A percentile compares a stretch with the other conserved stretches of the same genome.
Evolutionary conservation across 35 echinoderm and acorn worm species (phyloP).

Genomic region (Acanthaster planci): DNA sequence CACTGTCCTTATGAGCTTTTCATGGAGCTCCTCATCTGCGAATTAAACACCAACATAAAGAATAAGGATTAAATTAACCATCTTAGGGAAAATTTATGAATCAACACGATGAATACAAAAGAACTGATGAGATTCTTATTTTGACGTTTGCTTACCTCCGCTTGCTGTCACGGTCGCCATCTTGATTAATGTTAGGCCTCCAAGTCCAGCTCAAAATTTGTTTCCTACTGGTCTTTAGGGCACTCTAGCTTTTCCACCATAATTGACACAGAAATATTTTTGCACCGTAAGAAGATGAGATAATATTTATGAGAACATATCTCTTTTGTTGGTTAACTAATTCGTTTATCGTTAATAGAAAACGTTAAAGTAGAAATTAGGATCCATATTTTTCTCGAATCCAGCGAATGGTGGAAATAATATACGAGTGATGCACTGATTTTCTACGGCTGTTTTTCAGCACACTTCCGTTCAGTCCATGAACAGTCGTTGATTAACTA

Average conservation of each 20-base stretch:
- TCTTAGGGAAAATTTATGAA: neutral
- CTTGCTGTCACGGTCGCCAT: neutral
- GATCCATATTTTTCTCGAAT: neutral
- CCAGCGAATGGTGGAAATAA: constrained; percentile 5
- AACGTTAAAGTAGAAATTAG: neutral
- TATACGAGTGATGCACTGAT: neutral
- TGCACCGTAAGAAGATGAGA: neutral
- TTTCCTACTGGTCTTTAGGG: neutral
- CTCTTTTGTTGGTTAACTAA: neutral
- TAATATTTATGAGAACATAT: neutral
- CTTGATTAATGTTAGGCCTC: neutral
- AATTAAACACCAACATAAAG: neutral
- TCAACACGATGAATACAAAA: neutral
- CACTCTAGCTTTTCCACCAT: neutral
- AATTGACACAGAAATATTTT: neutral
- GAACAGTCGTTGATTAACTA: too few relatives aligned
- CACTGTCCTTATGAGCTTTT: constrained; percentile 75
- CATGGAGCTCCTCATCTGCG: constrained; percentile 74
- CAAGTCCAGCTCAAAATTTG: neutral
- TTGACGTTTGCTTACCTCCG: constrained; percentile 9
- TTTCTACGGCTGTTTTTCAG: neutral
- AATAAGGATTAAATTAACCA: neutral
- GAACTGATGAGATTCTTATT: neutral
- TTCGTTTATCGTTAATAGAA: neutral
- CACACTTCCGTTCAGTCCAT: too few relatives aligned